These are phyloP conservation scores for Tretioscincus oriximinensis DNA, from an alignment of 2,113 vertebrate genomes.

Conservation along the genomic window DNA sequence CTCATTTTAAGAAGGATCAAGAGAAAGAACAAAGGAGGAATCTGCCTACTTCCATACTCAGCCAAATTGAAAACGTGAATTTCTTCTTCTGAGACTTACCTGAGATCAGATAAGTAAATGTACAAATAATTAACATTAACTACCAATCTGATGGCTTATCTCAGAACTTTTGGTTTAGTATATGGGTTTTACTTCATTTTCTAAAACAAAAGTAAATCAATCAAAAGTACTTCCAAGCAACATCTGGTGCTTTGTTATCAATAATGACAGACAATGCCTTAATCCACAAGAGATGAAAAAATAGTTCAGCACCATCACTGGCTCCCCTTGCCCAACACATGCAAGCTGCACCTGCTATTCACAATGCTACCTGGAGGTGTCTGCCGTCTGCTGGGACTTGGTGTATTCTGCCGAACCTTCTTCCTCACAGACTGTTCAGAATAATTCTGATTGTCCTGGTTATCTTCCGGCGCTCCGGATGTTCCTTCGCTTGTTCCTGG, in stretches of 20 bases:
- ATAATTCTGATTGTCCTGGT: constrained; percentile 57
- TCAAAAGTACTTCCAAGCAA: too few relatives aligned
- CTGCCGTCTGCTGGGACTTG: constrained; percentile 70
- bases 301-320: too few relatives aligned
- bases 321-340: too few relatives aligned
- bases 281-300: too few relatives aligned
- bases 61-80: neutral
- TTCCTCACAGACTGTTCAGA: constrained; percentile 71
- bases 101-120: neutral
- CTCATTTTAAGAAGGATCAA: neutral
- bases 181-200: too few relatives aligned
- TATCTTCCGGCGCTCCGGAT: constrained; percentile 61
- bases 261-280: too few relatives aligned
- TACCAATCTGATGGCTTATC: neutral
- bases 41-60: neutral
- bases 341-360: too few relatives aligned
- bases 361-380: constrained; percentile 75
- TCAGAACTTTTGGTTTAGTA: too few relatives aligned
- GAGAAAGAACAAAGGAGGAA: neutral
- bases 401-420: constrained; percentile 67
- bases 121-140: neutral
- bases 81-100: neutral
- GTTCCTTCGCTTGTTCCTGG: constrained; percentile 66
- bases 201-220: too few relatives aligned
- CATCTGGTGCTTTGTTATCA: too few relatives aligned